These are phyloP conservation scores for Doris montereyensis DNA, from an alignment of 2,888 invertebrate genomes.

Conservation along the genomic window DNA sequence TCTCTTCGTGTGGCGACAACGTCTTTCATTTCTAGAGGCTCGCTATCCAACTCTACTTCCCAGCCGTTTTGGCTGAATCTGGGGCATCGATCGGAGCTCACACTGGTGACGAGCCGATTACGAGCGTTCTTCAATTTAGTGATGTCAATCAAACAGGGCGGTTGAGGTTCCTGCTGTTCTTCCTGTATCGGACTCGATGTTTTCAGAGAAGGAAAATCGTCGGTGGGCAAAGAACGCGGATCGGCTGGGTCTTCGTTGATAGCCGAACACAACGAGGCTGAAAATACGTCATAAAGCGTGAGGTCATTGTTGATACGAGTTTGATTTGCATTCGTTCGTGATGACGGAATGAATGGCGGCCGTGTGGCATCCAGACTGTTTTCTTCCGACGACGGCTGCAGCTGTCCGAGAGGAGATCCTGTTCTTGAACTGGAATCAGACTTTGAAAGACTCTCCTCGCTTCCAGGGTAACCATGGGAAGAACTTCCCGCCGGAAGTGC, in stretches of 20 bases:
- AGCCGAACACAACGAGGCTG: neutral
- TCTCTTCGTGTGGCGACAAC: neutral
- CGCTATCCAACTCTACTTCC: neutral
- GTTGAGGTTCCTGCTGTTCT: neutral
- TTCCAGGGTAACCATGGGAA: no score
- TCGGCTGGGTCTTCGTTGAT: neutral
- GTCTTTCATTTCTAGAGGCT: constrained; percentile 1
- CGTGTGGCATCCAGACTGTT: no score
- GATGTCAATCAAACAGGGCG: neutral
- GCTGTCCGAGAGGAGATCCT: no score
- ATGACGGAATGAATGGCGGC: no score
- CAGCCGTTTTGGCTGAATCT: constrained; percentile 33
- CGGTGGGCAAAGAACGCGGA: neutral
- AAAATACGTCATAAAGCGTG: neutral
- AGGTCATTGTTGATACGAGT: no score
- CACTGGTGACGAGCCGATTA: neutral
- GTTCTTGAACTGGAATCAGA: no score
- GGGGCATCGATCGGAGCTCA: neutral
- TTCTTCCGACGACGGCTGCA: no score
- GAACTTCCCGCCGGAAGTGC: no score
- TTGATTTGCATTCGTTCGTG: no score
- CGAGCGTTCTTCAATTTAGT: neutral
- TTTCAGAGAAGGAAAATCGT: neutral
- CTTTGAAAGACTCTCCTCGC: no score
- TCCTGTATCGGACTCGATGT: neutral